A percentile compares a stretch with the other conserved stretches of the same genome.
phyloP scores from a whole-genome alignment of 2,888 invertebrate genomes.

The Cosmorhoe ocellata region DNA sequence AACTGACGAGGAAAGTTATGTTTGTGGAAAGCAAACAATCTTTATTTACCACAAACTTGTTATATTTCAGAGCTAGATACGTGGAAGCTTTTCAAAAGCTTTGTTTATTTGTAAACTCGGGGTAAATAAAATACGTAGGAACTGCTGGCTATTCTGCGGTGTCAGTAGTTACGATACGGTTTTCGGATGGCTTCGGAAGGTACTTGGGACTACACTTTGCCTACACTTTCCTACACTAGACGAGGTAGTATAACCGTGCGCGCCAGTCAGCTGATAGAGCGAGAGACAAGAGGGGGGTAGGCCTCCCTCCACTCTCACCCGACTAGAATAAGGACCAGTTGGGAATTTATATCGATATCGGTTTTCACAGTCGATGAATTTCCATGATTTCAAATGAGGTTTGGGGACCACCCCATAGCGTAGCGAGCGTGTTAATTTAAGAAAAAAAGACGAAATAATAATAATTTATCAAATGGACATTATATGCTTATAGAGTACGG shows the following conservation, averaged over 20 bases:
- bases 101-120: conserved; percentile 18
- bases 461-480: too few species aligned
- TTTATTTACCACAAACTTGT: conserved; percentile 9
- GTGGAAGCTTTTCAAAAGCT: conserved; percentile 9
- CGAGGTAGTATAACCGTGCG: conserved; percentile 69
- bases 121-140: conserved; percentile 8
- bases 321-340: conserved; percentile 26
- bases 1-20: background rate
- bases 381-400: too few species aligned
- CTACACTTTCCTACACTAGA: conserved; percentile 53
- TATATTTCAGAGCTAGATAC: conserved; percentile 10
- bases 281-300: conserved; percentile 53
- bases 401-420: too few species aligned
- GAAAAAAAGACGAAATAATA: too few species aligned
- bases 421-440: too few species aligned
- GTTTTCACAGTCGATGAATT: background rate
- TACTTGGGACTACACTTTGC: conserved; percentile 28
- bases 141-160: conserved; percentile 6
- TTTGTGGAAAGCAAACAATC: conserved; percentile 11
- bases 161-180: background rate
- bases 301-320: conserved; percentile 47
- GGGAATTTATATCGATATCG: conserved; percentile 33
- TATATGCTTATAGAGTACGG: too few species aligned
- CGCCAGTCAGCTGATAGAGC: conserved; percentile 77
- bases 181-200: background rate